Evolutionary conservation across 1,140 invertebrate genomes (phyloP).

Genomic region (Drosophila neocordata): DNA sequence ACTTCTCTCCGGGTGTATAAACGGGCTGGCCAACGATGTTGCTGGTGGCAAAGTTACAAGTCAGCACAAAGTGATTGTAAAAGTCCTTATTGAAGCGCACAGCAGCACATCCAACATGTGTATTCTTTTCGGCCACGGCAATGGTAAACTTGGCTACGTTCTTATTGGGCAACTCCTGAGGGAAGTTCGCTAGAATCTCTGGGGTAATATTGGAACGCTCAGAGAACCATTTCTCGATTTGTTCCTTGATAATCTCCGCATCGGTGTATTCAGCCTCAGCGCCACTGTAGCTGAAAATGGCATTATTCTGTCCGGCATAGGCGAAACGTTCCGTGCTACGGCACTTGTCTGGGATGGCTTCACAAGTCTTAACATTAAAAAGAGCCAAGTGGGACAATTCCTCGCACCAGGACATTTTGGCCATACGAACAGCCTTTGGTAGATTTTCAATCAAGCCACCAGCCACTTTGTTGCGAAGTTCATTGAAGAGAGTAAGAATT

Average conservation of each 20-base stretch:
- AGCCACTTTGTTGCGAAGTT: conserved; percentile 62
- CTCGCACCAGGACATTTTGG: conserved; percentile 71
- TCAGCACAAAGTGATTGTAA: conserved; percentile 65
- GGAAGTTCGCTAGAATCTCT: conserved; percentile 59
- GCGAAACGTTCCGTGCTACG: conserved; percentile 71
- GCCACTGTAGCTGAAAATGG: conserved; percentile 61
- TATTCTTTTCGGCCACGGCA: conserved; percentile 61
- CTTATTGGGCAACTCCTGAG: conserved; percentile 56
- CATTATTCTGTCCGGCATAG: conserved; percentile 69
- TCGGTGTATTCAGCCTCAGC: conserved; percentile 60
- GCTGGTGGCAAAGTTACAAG: conserved; percentile 58
- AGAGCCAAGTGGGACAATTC: conserved; percentile 55
- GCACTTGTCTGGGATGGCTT: conserved; percentile 63
- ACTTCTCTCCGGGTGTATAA: conserved; percentile 57
- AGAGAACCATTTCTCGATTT: conserved; percentile 68
- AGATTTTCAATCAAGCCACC: conserved; percentile 49
- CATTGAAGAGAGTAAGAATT: conserved; percentile 57
- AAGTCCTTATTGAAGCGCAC: conserved; percentile 55
- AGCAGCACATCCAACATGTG: conserved; percentile 59
- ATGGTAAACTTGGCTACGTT: conserved; percentile 62
- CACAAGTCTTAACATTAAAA: conserved; percentile 57
- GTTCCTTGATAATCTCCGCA: conserved; percentile 63
- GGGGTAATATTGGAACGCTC: conserved; percentile 49
- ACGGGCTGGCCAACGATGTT: conserved; percentile 59
- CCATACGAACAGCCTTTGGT: conserved; percentile 60